A percentile compares a stretch with the other conserved stretches of the same genome.
Evolutionary conservation across 1,140 invertebrate species (phyloP).

Genomic region (Drosophila sulfurigaster): DNA sequence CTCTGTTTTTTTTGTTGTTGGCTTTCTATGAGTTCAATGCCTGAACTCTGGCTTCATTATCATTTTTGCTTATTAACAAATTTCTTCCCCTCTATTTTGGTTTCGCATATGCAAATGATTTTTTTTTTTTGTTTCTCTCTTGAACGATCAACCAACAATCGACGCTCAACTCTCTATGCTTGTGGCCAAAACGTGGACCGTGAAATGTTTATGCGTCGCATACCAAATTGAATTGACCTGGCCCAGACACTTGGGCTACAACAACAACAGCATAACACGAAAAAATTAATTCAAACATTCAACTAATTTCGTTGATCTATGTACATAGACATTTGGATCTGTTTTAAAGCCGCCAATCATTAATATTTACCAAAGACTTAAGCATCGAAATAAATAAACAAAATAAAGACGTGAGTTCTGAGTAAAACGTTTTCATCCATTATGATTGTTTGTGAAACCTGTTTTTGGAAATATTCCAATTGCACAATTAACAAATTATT

Average conservation of each 20-base stretch:
- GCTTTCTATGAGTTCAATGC: slow-evolving; percentile 38
- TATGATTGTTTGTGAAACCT: slow-evolving; percentile 1
- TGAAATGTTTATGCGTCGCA: slow-evolving; percentile 25
- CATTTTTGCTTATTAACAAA: slow-evolving; percentile 44
- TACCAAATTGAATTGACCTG: slow-evolving; percentile 13
- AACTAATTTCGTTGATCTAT: background rate
- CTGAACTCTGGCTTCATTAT: slow-evolving; percentile 53
- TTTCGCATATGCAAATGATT: slow-evolving; percentile 54
- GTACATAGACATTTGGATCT: background rate
- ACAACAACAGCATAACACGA: too few relatives aligned
- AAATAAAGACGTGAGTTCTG: background rate
- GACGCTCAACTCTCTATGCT: background rate
- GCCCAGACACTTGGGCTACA: background rate
- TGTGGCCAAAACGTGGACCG: slow-evolving; percentile 20
- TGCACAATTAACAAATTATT: slow-evolving; percentile 4
- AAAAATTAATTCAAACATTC: too few relatives aligned
- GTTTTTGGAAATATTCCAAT: slow-evolving; percentile 7
- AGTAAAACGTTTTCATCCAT: background rate
- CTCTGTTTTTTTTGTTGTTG: slow-evolving; percentile 22
- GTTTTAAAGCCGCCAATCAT: background rate
- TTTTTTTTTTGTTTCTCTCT: background rate
- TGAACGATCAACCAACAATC: slow-evolving; percentile 13
- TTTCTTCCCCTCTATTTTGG: slow-evolving; percentile 32
- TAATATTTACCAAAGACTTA: background rate
- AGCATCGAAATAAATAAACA: slow-evolving; percentile 2